Base-by-base conservation (phyloP, 2,113 vertebrate species). In the human (Homo sapiens) region DNA sequence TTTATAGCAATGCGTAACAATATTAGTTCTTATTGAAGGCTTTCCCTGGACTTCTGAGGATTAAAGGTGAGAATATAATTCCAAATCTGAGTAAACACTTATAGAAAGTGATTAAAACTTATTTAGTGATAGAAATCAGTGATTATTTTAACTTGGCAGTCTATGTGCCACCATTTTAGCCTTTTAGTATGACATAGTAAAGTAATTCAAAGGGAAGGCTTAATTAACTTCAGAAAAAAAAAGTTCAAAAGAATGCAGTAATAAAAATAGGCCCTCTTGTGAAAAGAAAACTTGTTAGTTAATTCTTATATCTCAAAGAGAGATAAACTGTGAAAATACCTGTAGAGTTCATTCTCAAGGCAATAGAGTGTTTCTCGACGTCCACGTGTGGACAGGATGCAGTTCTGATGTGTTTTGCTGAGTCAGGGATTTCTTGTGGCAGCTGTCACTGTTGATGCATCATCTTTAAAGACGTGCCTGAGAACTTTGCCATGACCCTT, bases 381-480 rank as follows among this genome's bases (percentile, higher is more conserved):
- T 94, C 97, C 59, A 14, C 1, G 1, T 76, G 61, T 55, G 59
- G 12, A 80, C 50, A 32, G 8, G 3, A 55, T 86, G 20, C 12
- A 86, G 25, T 87, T 96, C 88, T 90, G 90, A 50, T 94, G 38
- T 55, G 4, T 61, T 95, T 8, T 93, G 94, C 95, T 97, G 97
- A 98, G 85, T 82, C 30, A 3, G 13, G 52, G 81, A 61, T 66
- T 88, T 27, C 57, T 72, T 85, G 70, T 93, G 95, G 84, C 93
- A 92, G 83, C 35, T 82, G 90, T 72, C 96, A 83, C 25, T 8
- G 23, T 90, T 93, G 68, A 97, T 96, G 90, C 45, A 89, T 98
- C 52, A 92, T 90, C 43, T 95, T 98, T 98, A 95, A 97, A 98
- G 5, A 73, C 50, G 13, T 72, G 17, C 25, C 48, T 73, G 89